Conservation (phyloP, 2,888 invertebrate genomes). For the Drosophila silvestris region DNA sequence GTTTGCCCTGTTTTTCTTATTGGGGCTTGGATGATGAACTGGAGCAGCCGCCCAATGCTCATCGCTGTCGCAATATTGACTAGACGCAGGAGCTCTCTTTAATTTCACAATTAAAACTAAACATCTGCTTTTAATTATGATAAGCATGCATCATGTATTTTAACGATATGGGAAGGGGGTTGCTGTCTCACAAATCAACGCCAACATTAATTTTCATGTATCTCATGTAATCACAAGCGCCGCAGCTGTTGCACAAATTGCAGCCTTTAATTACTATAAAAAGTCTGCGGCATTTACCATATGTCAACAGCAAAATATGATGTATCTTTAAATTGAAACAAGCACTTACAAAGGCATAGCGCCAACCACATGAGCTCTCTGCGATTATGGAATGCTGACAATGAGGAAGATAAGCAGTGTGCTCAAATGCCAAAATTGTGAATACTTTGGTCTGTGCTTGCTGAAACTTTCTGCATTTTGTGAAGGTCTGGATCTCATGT, state of each 20-base stretch:
- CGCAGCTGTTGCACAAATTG: conserved; percentile 46
- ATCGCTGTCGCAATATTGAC: conserved; percentile 14
- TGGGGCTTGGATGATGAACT: conserved; percentile 10
- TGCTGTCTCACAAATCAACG: conserved; percentile 49
- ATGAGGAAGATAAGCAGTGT: conserved; percentile 31
- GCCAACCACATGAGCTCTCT: conserved; percentile 15
- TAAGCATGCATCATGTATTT: conserved; percentile 30
- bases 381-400: conserved; percentile 31
- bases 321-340: conserved; percentile 27
- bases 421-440: background rate
- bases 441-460: background rate
- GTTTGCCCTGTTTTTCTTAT: background rate
- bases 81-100: conserved; percentile 10
- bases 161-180: background rate
- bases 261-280: conserved; percentile 42
- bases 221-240: conserved; percentile 48
- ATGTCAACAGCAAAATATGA: conserved; percentile 48
- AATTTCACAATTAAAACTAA: conserved; percentile 25
- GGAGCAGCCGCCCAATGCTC: background rate
- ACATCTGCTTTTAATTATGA: conserved; percentile 68
- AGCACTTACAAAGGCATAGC: background rate
- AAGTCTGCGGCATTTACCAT: conserved; percentile 43
- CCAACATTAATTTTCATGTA: conserved; percentile 49
- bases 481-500: background rate
- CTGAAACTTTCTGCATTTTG: background rate